Percentiles rank a stretch among this genome's conserved stretches.
Evolutionary conservation across 1,140 invertebrate species (phyloP).

Genomic region (Meloidogyne exigua): DNA sequence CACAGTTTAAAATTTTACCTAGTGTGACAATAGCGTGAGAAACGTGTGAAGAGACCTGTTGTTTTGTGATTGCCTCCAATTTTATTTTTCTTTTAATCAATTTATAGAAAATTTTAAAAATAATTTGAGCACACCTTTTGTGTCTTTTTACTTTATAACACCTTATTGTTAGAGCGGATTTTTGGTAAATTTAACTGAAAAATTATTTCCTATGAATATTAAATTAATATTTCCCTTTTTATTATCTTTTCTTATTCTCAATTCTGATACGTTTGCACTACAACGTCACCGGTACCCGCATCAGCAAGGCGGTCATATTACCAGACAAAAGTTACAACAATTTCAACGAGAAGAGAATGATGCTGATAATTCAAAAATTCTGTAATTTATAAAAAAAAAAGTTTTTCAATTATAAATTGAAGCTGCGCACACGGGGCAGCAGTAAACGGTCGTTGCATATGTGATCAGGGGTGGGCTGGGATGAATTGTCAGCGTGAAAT

Average conservation of each 20-base stretch:
- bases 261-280: background rate
- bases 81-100: background rate
- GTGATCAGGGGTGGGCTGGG: constrained; percentile 44
- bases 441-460: constrained; percentile 39
- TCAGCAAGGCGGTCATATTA: background rate
- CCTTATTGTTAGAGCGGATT: too few relatives aligned
- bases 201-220: background rate
- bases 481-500: constrained; percentile 50
- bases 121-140: too few relatives aligned
- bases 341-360: background rate
- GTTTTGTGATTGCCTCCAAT: background rate
- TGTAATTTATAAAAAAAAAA: background rate
- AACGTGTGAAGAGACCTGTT: background rate
- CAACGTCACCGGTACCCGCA: background rate
- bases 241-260: background rate
- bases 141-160: too few relatives aligned
- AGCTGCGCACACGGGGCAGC: constrained; percentile 34
- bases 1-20: background rate
- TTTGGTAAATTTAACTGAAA: too few relatives aligned
- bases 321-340: background rate
- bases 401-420: background rate
- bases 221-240: background rate
- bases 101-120: background rate
- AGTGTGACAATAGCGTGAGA: background rate
- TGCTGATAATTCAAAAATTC: background rate